A percentile compares a stretch with the other conserved stretches of the same genome.
Conservation (phyloP, 1,140 invertebrate genomes). For the Caenorhabditis latens region DNA sequence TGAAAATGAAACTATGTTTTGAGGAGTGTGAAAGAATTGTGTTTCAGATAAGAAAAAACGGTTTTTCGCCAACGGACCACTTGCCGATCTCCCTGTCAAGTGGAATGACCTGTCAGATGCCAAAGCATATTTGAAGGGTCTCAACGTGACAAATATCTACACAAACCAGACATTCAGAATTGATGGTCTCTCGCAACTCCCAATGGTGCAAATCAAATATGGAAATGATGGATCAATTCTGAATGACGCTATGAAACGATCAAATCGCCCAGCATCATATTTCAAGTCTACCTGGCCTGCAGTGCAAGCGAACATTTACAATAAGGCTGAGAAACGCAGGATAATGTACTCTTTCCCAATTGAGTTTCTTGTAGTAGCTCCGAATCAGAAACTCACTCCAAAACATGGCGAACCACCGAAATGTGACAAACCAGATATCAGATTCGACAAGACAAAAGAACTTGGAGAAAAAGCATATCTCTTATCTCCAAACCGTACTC, state of each 20-base stretch:
- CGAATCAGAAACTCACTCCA: not conserved
- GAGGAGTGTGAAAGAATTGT: no score
- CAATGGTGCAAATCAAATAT: no score
- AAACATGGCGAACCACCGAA: not conserved
- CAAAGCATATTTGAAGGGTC: no score
- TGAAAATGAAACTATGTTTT: no score
- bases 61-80: not conserved
- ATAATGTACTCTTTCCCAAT: not conserved
- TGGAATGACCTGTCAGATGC: not conserved
- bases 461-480: not conserved
- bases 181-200: no score
- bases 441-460: not conserved
- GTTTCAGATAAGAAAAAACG: conserved; percentile 9
- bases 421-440: not conserved
- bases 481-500: not conserved
- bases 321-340: not conserved
- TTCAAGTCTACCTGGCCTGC: not conserved
- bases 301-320: not conserved
- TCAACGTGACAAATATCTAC: not conserved
- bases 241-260: not conserved
- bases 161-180: not conserved
- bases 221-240: not conserved
- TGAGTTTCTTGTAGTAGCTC: not conserved
- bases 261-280: not conserved
- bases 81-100: not conserved